Evolutionary conservation across 53 echinoderm and acorn worm species (phyloP).

Genomic region (Echinarachnius parma): DNA sequence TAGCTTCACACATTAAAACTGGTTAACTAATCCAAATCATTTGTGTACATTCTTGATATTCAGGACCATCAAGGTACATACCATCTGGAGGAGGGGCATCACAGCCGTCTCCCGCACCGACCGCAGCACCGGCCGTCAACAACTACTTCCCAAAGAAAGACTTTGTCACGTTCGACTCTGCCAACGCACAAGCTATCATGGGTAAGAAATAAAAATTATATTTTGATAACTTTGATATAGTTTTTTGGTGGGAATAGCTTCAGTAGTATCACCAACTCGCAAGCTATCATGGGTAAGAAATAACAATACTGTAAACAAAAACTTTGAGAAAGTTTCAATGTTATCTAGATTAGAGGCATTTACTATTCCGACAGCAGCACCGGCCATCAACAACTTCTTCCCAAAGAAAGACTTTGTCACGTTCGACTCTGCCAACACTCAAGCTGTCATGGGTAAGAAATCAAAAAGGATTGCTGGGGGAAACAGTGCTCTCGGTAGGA

Average conservation of each 20-base stretch:
- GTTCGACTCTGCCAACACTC: conserved; percentile 76
- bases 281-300: conserved; percentile 80
- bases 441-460: conserved; percentile 87
- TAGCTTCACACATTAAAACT: no score
- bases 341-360: no score
- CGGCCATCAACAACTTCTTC: conserved; percentile 69
- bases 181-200: conserved; percentile 75
- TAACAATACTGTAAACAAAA: no score
- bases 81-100: conserved; percentile 16
- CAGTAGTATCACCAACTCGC: no score
- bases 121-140: conserved; percentile 36
- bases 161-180: conserved; percentile 74
- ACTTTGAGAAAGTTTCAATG: no score
- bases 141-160: conserved; percentile 79
- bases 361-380: not conserved
- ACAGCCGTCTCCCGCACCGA: not conserved
- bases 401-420: conserved; percentile 70
- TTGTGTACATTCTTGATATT: not conserved
- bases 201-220: conserved; percentile 74
- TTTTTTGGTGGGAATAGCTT: no score
- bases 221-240: no score
- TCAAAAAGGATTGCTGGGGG: no score
- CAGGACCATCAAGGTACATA: conserved; percentile 38
- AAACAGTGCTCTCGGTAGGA: no score
- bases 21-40: no score